Conservation (phyloP, 37 sponge, comb jelly and placozoan genomes). For the Bolinopsis microptera region DNA sequence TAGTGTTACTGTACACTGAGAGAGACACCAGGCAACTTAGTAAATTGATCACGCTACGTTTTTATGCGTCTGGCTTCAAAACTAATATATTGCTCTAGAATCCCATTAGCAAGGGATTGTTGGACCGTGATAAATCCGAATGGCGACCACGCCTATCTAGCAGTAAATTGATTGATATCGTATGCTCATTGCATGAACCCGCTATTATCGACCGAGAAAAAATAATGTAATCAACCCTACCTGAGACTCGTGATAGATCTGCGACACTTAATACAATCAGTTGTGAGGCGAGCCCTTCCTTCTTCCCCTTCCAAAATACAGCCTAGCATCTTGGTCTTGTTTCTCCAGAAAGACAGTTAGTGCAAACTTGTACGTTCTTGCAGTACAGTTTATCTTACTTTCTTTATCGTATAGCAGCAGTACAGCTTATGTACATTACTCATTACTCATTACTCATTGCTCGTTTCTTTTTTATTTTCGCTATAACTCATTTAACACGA, state of each 20-base stretch:
- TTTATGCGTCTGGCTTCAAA: too few relatives aligned
- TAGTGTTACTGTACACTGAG: too few relatives aligned
- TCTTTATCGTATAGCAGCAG: not conserved
- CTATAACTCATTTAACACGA: not conserved
- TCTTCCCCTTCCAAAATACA: too few relatives aligned
- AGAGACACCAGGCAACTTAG: too few relatives aligned
- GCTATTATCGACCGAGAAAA: not conserved
- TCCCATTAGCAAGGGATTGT: not conserved
- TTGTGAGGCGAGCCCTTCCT: not conserved
- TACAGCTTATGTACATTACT: too few relatives aligned
- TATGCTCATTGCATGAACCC: not conserved
- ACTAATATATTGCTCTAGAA: too few relatives aligned
- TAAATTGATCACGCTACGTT: too few relatives aligned
- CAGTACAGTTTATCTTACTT: not conserved
- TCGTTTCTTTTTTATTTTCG: not conserved
- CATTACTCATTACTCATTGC: not conserved
- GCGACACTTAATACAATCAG: not conserved
- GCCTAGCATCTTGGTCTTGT: not conserved
- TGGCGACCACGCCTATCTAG: not conserved
- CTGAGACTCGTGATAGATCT: not conserved
- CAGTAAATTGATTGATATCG: not conserved
- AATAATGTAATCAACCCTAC: not conserved
- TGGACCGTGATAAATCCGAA: too few relatives aligned
- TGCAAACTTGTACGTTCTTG: not conserved
- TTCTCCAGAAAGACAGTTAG: not conserved